Conservation (phyloP, 2,797 vertebrate species). For the Intellagama lesueurii region DNA sequence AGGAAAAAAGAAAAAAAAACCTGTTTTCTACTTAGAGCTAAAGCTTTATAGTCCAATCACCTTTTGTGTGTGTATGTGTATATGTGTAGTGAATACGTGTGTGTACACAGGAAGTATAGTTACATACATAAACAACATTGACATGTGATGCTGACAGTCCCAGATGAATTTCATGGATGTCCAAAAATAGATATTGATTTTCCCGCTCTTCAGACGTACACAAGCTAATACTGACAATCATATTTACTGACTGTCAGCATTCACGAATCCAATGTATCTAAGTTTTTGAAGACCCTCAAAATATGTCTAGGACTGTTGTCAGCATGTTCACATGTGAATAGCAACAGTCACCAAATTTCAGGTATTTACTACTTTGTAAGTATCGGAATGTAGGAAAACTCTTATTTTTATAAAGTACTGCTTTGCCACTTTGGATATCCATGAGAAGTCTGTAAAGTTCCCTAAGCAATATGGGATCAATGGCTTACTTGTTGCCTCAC, state of each 20-base stretch:
- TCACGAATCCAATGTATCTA: not conserved
- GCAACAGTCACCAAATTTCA: not conserved
- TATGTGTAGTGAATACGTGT: not conserved
- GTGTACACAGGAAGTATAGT: not conserved
- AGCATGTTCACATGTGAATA: not conserved
- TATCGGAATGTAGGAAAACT: not conserved
- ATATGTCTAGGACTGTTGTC: not conserved
- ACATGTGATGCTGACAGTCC: not conserved
- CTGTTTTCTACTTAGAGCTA: not conserved
- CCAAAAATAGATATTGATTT: not conserved
- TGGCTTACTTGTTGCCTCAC: not conserved
- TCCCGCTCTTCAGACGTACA: not conserved
- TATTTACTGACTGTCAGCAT: not conserved
- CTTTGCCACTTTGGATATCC: not conserved
- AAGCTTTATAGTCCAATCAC: not conserved
- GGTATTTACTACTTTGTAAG: not conserved
- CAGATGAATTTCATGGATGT: not conserved
- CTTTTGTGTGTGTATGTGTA: no score
- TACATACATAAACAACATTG: not conserved
- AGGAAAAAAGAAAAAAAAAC: not conserved
- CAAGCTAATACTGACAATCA: constrained; percentile 1
- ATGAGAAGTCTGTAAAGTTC: not conserved
- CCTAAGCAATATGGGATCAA: no score
- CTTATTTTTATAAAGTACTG: not conserved
- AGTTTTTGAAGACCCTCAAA: not conserved